These are phyloP conservation scores for Atrichornis clamosus DNA, from an alignment of 2,113 vertebrate genomes.

Conservation along the genomic window DNA sequence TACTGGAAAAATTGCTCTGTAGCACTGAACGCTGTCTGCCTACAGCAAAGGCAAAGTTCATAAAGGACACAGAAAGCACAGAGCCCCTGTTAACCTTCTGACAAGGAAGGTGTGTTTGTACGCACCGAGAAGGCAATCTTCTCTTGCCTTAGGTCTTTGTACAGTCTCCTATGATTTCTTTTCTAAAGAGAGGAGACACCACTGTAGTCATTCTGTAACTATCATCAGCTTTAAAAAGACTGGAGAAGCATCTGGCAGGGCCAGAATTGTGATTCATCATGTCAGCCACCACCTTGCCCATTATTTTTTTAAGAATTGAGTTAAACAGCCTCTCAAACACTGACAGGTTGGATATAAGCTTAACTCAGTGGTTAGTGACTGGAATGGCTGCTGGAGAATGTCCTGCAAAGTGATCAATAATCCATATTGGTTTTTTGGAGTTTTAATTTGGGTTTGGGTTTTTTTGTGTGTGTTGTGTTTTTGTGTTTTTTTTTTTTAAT, in stretches of 20 bases:
- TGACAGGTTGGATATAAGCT: neutral
- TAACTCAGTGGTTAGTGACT: neutral
- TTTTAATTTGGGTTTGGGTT: neutral
- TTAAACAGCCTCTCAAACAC: neutral
- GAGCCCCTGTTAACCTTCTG: neutral
- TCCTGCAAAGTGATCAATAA: neutral
- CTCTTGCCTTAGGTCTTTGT: neutral
- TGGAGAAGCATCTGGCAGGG: neutral
- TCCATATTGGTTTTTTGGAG: neutral
- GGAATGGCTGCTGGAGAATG: neutral
- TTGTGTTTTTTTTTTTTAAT: neutral
- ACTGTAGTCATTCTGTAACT: neutral
- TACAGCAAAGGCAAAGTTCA: neutral
- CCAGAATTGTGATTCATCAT: neutral
- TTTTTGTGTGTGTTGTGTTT: neutral
- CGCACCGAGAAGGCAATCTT: neutral
- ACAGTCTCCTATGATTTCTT: neutral
- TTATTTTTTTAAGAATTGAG: neutral
- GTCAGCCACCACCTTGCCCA: neutral
- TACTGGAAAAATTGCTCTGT: neutral
- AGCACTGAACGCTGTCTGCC: neutral
- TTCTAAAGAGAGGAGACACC: neutral
- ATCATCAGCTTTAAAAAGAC: neutral
- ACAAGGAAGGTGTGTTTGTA: conserved; percentile 7
- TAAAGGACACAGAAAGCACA: neutral